phyloP scores from a whole-genome alignment of 1,140 invertebrate genomes.

The Forficula auricularia region DNA sequence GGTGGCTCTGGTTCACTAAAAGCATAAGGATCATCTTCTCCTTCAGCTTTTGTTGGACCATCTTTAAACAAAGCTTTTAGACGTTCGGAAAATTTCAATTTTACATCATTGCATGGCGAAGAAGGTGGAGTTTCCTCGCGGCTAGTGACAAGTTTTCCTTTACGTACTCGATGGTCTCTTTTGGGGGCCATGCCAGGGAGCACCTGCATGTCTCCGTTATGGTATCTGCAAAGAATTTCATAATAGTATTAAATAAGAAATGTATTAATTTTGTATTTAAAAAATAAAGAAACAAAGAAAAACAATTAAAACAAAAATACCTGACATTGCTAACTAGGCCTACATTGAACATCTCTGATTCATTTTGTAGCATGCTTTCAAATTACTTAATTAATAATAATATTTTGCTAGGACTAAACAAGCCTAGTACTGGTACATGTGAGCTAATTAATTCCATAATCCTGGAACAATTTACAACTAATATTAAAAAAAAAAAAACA shows the following conservation, averaged over 20 bases:
- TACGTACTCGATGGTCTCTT: constrained; percentile 32
- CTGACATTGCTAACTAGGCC: constrained; percentile 5
- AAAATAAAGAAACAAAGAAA: too few species aligned
- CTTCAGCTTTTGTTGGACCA: constrained; percentile 10
- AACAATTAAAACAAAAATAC: not conserved
- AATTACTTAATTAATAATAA: too few species aligned
- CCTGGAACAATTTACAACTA: too few species aligned
- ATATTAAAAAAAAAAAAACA: too few species aligned
- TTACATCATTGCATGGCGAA: constrained; percentile 29
- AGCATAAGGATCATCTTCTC: constrained; percentile 33
- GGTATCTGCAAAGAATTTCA: constrained; percentile 24
- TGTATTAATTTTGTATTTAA: too few species aligned
- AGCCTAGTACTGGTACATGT: too few species aligned
- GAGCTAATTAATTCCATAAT: too few species aligned
- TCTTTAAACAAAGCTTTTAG: constrained; percentile 30
- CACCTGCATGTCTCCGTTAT: constrained; percentile 37
- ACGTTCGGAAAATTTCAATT: constrained; percentile 32
- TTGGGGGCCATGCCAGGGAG: constrained; percentile 30
- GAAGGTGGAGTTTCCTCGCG: constrained; percentile 18
- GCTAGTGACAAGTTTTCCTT: constrained; percentile 20
- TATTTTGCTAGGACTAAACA: too few species aligned
- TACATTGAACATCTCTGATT: constrained; percentile 9
- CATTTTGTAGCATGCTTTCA: constrained; percentile 10
- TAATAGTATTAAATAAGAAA: not conserved
- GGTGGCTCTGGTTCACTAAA: constrained; percentile 33